A percentile compares a stretch with the other conserved stretches of the same genome.
These are phyloP conservation scores for Syritta pipiens DNA, from an alignment of 2,888 invertebrate species.

Conservation along the genomic window DNA sequence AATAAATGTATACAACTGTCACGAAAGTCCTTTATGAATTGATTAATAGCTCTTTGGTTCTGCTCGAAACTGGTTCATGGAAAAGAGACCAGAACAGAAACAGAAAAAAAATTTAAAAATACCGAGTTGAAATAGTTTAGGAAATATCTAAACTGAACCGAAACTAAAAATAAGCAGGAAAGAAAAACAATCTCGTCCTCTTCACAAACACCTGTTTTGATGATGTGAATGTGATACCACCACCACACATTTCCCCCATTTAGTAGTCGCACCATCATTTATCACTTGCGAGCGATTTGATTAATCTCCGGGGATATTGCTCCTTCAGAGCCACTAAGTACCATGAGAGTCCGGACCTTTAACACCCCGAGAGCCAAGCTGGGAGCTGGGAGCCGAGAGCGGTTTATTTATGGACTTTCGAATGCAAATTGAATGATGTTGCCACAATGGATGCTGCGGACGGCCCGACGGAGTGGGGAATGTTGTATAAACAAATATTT, in stretches of 20 bases:
- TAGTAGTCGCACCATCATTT: conserved; percentile 66
- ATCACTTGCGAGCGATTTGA: conserved; percentile 67
- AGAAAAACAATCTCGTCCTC: conserved; percentile 29
- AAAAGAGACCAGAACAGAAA: no score
- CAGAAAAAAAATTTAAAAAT: conserved; percentile 19
- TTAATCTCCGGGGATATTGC: conserved; percentile 68
- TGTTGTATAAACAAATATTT: no score
- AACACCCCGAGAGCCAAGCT: conserved; percentile 47
- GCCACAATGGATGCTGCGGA: no score
- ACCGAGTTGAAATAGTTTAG: neutral
- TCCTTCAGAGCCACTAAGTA: conserved; percentile 66
- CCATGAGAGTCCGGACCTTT: conserved; percentile 63
- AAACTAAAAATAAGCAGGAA: conserved; percentile 9
- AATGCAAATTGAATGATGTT: conserved; percentile 72
- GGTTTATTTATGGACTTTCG: conserved; percentile 76
- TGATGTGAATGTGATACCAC: conserved; percentile 49
- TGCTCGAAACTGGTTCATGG: conserved; percentile 41
- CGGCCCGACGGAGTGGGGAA: no score
- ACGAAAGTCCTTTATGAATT: conserved; percentile 65
- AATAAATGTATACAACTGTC: conserved; percentile 59
- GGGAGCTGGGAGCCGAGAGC: conserved; percentile 86
- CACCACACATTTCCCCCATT: conserved; percentile 27
- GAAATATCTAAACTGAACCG: neutral
- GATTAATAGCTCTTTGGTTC: conserved; percentile 51
- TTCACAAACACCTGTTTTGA: conserved; percentile 59